Evolutionary conservation across 2,888 invertebrate genomes (phyloP), one percentile per base, ranked within the genome.

Genomic region (Leptinotarsa peninsularis): DNA sequence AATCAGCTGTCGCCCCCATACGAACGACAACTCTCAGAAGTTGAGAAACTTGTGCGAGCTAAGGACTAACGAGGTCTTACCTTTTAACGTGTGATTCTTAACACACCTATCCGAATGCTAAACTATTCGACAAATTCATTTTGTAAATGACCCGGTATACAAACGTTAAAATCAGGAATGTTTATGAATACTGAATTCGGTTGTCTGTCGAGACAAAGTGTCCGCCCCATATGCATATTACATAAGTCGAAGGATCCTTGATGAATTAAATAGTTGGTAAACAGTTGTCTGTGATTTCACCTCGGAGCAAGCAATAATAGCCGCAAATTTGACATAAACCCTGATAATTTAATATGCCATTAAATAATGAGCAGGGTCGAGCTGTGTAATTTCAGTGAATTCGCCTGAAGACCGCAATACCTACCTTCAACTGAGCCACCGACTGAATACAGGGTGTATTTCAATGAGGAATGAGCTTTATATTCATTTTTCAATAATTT

Each of bases 341-440:
- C 79, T 74, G 76, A 81, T 81, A 83, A 83, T 83, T 83, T 82
- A 83, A 83, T 83, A 83, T 82, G 81, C 82, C 80, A 84, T 84
- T 83, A 85, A 85, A 85, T 85, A 85, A 84, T 85, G 81, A 85
- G 81, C 81, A 83, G 85, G 84, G 84, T 85, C 84, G 82, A 82
- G 78, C 77, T 81, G 77, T 79, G 80, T 84, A 83, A 84, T 84
- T 83, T 82, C 81, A 73, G 71, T 81, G 81, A 82, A 80, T 82
- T 81, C 78, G 78, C 82, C 66, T 21, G 68, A 54, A 71, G 60
- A 76, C 79, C 80, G 79, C 81, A 81, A 79, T 82, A 81, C 82
- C 60, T 71, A 71, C 63, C 58, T 74, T 71, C 27, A 71, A 74
- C 67, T 67, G 71, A 74, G 71, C 71, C 58, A 66, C 71, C 56